Evolutionary conservation across 37 sponge, comb jelly and placozoan genomes (phyloP).

Genomic region (Ephydatia muelleri): DNA sequence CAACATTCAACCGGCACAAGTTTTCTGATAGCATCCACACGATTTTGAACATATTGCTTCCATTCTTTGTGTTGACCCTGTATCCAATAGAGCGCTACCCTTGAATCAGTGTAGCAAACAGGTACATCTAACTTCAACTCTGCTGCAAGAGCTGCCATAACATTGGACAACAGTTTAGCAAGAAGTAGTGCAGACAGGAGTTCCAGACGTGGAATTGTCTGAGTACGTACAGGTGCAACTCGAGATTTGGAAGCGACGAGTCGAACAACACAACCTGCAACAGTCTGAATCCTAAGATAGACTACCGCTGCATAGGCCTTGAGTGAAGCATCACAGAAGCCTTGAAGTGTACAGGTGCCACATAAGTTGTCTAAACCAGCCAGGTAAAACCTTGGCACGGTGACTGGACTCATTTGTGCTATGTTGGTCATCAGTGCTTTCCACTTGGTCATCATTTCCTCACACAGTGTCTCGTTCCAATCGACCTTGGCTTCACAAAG

Average conservation of each 20-base stretch:
- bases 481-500: too few relatives aligned
- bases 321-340: slow-evolving; percentile 40
- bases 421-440: too few relatives aligned
- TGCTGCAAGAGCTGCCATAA: neutral
- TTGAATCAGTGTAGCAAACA: slow-evolving; percentile 31
- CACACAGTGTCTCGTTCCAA: too few relatives aligned
- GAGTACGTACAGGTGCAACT: slow-evolving; percentile 24
- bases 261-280: too few relatives aligned
- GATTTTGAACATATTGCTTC: slow-evolving; percentile 45
- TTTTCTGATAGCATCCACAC: slow-evolving; percentile 15
- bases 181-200: slow-evolving; percentile 36
- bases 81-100: slow-evolving; percentile 31
- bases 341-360: neutral
- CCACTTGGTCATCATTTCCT: too few relatives aligned
- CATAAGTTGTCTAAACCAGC: too few relatives aligned
- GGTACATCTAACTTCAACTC: neutral
- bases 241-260: slow-evolving; percentile 26
- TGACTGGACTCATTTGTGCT: too few relatives aligned
- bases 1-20: neutral
- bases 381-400: too few relatives aligned
- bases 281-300: neutral
- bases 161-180: neutral
- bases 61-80: slow-evolving; percentile 25
- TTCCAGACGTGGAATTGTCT: slow-evolving; percentile 43
- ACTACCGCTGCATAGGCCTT: slow-evolving; percentile 41